Conservation (phyloP, 2,113 vertebrate genomes). For the Ceyx cyanopectus region DNA sequence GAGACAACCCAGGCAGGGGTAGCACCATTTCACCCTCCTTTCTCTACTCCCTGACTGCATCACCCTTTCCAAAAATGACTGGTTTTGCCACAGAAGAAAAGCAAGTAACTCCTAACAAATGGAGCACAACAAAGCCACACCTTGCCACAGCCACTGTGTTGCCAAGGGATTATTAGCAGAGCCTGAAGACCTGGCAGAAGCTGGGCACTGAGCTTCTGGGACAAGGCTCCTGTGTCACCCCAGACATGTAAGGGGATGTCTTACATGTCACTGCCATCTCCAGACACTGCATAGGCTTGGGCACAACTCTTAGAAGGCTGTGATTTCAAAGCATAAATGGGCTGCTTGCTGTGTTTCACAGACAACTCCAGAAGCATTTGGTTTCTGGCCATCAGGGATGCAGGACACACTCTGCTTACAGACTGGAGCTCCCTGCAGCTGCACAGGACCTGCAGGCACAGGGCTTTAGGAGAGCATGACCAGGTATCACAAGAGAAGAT, state of each 20-base stretch:
- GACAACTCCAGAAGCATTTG: fast-evolving
- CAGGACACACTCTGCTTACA: fast-evolving
- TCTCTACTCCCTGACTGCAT: background rate
- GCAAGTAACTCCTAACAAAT: background rate
- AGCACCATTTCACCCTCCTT: background rate
- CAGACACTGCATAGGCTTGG: background rate
- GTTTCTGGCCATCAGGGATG: background rate
- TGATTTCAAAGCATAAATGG: background rate
- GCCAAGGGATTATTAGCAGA: background rate
- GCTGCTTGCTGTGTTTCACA: background rate
- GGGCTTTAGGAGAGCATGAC: background rate
- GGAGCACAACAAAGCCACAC: background rate
- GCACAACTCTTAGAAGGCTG: background rate
- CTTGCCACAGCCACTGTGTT: background rate
- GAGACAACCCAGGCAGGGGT: fast-evolving
- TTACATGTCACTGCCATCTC: background rate
- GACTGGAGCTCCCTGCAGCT: background rate
- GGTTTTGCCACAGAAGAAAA: background rate
- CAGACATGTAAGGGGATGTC: background rate
- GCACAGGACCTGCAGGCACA: fast-evolving
- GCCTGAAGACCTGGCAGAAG: background rate
- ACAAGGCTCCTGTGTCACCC: background rate
- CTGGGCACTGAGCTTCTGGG: background rate
- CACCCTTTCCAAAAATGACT: background rate
- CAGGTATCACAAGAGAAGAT: background rate